These are phyloP conservation scores for Naso thynnoides DNA, from an alignment of 2,797 vertebrate species.

Conservation along the genomic window DNA sequence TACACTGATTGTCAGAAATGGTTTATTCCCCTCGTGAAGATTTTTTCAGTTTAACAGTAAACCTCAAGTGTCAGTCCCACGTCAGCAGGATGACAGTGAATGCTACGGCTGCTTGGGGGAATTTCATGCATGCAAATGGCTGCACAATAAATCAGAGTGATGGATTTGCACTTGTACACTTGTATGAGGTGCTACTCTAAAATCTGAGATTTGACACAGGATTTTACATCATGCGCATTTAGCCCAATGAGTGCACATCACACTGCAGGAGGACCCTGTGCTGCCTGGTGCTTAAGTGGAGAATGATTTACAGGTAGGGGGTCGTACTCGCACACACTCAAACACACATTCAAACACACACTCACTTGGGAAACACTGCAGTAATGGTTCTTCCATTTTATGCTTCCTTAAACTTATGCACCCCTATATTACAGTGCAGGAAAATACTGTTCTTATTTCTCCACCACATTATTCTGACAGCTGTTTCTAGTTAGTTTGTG, in stretches of 20 bases:
- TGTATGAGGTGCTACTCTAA: background rate
- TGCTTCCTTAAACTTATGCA: background rate
- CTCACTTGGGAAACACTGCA: background rate
- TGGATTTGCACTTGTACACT: conserved; percentile 31
- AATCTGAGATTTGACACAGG: background rate
- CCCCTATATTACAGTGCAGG: background rate
- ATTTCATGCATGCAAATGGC: conserved; percentile 24
- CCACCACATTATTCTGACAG: conserved; percentile 2
- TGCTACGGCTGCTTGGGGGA: conserved; percentile 15
- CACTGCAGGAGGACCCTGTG: background rate
- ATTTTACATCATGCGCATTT: conserved; percentile 10
- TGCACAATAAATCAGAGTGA: conserved; percentile 15
- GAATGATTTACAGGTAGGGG: background rate
- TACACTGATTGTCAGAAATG: conserved; percentile 38
- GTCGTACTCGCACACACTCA: background rate
- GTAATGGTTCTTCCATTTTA: background rate
- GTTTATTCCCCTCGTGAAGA: conserved; percentile 50
- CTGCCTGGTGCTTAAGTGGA: background rate
- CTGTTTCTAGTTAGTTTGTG: background rate
- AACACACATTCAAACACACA: background rate
- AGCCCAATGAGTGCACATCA: background rate
- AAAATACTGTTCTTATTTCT: background rate
- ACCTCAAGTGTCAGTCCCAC: conserved; percentile 43
- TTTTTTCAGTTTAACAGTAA: conserved; percentile 40
- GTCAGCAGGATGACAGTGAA: conserved; percentile 35